Evolutionary conservation across 1,140 invertebrate species (phyloP), one percentile per base, ranked within the genome.

Genomic region (Idris sp.): DNA sequence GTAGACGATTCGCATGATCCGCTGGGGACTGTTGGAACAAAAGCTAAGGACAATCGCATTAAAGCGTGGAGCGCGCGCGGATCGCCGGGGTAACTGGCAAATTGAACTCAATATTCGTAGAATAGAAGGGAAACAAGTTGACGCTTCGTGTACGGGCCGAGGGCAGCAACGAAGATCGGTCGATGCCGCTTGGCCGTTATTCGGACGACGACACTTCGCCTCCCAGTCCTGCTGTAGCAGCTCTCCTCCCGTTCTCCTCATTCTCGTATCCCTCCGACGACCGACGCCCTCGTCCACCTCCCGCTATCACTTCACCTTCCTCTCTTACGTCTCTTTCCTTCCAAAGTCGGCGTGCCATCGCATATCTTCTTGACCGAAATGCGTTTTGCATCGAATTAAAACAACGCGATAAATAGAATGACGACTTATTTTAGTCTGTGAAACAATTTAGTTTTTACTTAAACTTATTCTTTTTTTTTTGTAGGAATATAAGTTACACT

Each of bases 171-270:
- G 81, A 86, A 87, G 86, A 87, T 87, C 85, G 85, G 87, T 88
- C 86, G 87, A 88, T 87, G 86, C 85, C 83, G 86, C 81, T 82
- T 83, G 83, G 84, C 86, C 86, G 85, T 87, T 87, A 88, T 88
- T 87, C 86, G 85, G 86, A 86, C 86, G 85, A 87, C 85, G 86
- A 88, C 86, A 88, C 85, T 86, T 86, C 81, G 83, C 84, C 84
- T 84, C 83, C 83, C 81, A 81, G 83, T 81, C 72, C 79, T 80
- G n/a, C n/a, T n/a, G 79, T 68, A 59, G 74, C 67, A 40, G 51
- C 48, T 68, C 59, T 43, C 56, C 56, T 58, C 62, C 13, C 54
- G 43, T 54, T 53, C 61, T 51, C 43, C 53, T 69, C 65, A 40
- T 71, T 64, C 59, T 71, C 48, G 8, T 53, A 40, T 46, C 62